phyloP scores from a whole-genome alignment of 2,113 vertebrate genomes.

The Lepisosteus osseus region DNA sequence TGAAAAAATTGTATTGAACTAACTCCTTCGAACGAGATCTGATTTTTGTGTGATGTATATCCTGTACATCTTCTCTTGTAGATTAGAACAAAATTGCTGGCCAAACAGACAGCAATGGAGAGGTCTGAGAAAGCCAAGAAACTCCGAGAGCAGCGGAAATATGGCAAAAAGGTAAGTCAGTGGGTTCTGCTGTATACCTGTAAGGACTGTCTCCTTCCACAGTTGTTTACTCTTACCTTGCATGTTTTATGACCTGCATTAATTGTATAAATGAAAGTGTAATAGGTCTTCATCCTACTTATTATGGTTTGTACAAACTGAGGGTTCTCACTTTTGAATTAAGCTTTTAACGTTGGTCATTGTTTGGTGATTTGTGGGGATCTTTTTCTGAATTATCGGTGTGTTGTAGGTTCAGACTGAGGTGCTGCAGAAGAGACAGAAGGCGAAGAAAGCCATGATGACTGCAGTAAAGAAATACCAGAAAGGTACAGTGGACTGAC shows the following conservation, averaged over 20 bases:
- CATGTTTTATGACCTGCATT: background rate
- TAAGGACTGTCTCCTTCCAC: too few relatives aligned
- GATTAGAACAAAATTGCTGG: conserved; percentile 87
- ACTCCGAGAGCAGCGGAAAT: conserved; percentile 90
- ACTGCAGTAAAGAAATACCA: conserved; percentile 91
- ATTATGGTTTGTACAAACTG: too few relatives aligned
- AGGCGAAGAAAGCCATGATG: conserved; percentile 91
- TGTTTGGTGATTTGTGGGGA: too few relatives aligned
- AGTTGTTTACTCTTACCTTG: too few relatives aligned
- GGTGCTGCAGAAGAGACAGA: conserved; percentile 91
- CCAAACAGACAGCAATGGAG: conserved; percentile 84
- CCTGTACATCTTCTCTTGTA: conserved; percentile 22
- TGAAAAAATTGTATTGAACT: too few relatives aligned
- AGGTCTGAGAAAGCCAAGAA: conserved; percentile 93
- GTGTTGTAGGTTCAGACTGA: conserved; percentile 84
- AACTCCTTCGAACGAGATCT: too few relatives aligned
- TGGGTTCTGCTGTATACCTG: too few relatives aligned
- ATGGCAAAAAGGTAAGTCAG: conserved; percentile 86
- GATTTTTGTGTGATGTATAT: too few relatives aligned
- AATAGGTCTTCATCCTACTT: too few relatives aligned
- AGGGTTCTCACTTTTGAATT: too few relatives aligned
- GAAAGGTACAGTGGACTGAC: conserved; percentile 71
- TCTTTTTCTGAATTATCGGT: background rate
- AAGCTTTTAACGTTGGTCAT: too few relatives aligned
- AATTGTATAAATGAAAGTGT: background rate